Evolutionary conservation across 2,888 invertebrate genomes (phyloP).

Genomic region (Xanthostigma xanthostigma): DNA sequence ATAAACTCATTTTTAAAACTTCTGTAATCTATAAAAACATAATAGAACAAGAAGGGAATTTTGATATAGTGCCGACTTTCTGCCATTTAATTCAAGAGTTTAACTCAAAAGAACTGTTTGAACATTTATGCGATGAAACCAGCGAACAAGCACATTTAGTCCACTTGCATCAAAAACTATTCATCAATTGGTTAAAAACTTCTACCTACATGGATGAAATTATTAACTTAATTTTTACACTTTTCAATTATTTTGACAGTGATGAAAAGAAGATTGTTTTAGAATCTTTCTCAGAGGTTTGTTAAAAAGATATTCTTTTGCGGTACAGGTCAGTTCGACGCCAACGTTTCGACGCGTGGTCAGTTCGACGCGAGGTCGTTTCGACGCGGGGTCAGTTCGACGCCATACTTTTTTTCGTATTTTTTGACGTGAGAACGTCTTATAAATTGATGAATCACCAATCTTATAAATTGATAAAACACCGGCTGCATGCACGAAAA

Average conservation of each 20-base stretch:
- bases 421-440: no score
- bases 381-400: no score
- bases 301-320: conserved; percentile 1
- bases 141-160: conserved; percentile 11
- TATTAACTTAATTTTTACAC: conserved; percentile 45
- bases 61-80: conserved; percentile 35
- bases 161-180: conserved; percentile 26
- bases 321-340: no score
- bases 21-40: conserved; percentile 40
- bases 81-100: conserved; percentile 40
- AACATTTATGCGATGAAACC: conserved; percentile 25
- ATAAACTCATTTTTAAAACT: conserved; percentile 29
- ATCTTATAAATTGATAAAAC: no score
- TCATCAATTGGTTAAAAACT: conserved; percentile 33
- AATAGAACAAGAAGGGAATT: conserved; percentile 29
- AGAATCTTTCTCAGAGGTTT: conserved; percentile 39
- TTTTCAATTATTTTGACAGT: conserved; percentile 37
- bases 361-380: no score
- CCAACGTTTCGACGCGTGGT: no score
- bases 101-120: conserved; percentile 35
- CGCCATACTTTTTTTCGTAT: no score
- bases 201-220: conserved; percentile 27
- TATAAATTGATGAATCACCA: no score
- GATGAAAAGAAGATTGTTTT: conserved; percentile 39
- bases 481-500: no score